A percentile compares a stretch with the other conserved stretches of the same genome.
phyloP scores from a whole-genome alignment of 2,113 vertebrate genomes.

The Hyaena hyaena region DNA sequence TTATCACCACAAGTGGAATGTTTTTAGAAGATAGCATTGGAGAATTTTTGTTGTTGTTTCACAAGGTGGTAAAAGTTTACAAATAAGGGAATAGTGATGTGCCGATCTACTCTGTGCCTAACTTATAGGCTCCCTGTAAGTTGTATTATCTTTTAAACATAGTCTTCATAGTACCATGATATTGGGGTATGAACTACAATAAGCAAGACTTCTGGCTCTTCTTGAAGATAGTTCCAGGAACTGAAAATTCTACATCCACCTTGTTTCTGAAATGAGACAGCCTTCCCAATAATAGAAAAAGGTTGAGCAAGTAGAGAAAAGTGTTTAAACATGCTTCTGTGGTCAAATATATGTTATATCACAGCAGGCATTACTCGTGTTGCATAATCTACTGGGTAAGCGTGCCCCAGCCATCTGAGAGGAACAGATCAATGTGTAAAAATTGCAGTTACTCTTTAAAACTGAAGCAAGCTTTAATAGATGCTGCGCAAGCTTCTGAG shows the following conservation, averaged over 20 bases:
- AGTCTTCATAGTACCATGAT: not conserved
- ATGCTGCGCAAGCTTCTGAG: conserved; percentile 84
- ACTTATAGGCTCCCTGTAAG: not conserved
- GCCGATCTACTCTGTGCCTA: not conserved
- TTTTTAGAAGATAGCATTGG: not conserved
- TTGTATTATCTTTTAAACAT: not conserved
- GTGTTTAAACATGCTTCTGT: not conserved
- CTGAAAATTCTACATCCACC: not conserved
- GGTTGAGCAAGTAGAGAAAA: conserved; percentile 57
- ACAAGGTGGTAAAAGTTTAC: not conserved
- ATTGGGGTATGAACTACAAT: not conserved
- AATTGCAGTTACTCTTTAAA: conserved; percentile 85
- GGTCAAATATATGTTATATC: conserved; percentile 68
- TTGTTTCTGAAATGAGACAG: conserved; percentile 29
- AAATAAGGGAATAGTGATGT: not conserved
- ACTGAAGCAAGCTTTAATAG: conserved; percentile 80
- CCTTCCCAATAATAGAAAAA: not conserved
- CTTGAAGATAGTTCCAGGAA: not conserved
- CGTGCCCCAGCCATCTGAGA: conserved; percentile 74
- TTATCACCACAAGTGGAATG: not conserved
- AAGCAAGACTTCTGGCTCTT: not conserved
- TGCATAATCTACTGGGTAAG: conserved; percentile 75
- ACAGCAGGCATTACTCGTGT: conserved; percentile 69
- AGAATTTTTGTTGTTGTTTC: not conserved
- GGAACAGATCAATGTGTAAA: conserved; percentile 82